phyloP scores from a whole-genome alignment of 2,113 vertebrate genomes.

The Malurus melanocephalus region DNA sequence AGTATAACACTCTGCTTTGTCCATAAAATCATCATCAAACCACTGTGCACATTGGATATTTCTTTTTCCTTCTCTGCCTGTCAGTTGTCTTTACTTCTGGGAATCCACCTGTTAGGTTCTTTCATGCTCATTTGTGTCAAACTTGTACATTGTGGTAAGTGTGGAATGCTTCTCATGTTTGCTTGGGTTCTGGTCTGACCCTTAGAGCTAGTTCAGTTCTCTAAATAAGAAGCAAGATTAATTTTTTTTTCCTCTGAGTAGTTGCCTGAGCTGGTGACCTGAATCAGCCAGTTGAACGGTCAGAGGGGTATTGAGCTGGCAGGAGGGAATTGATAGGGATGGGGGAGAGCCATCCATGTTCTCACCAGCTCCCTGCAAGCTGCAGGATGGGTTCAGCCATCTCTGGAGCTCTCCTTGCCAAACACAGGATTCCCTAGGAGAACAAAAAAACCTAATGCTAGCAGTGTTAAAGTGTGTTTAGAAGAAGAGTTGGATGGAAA shows the following conservation, averaged over 20 bases:
- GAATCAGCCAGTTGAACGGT: neutral
- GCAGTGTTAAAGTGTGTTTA: neutral
- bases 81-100: neutral
- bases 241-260: neutral
- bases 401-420: neutral
- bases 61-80: rapidly evolving
- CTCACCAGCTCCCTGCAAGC: neutral
- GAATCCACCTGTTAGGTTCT: neutral
- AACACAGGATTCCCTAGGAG: neutral
- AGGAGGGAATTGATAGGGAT: neutral
- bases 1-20: neutral
- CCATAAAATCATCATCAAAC: neutral
- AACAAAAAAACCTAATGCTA: neutral
- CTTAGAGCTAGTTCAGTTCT: neutral
- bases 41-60: neutral
- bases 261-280: neutral
- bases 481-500: neutral
- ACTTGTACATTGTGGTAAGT: rapidly evolving
- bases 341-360: neutral
- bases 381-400: neutral
- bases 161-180: neutral
- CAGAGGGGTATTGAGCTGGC: neutral
- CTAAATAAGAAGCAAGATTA: neutral
- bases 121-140: neutral
- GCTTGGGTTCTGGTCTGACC: neutral